Conservation (phyloP, 2,888 invertebrate genomes). For the Acanthosepion esculentum region DNA sequence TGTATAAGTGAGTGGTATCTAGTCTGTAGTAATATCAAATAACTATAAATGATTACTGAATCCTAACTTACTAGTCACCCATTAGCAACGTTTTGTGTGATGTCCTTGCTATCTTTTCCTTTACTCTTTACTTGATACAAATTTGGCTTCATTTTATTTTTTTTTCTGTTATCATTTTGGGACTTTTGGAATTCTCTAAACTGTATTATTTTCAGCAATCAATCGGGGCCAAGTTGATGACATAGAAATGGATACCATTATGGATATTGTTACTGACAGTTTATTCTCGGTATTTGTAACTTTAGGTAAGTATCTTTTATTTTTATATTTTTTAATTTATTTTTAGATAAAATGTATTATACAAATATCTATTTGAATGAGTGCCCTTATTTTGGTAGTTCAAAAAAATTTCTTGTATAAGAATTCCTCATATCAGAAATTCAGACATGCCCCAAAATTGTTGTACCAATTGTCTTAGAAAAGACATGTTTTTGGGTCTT, state of each 20-base stretch:
- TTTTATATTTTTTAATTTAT: not conserved
- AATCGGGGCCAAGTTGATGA: constrained; percentile 95
- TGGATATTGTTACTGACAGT: constrained; percentile 95
- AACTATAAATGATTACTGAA: no score
- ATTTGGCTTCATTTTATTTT: not conserved
- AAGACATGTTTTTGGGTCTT: no score
- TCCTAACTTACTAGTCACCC: no score
- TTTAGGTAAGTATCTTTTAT: constrained; percentile 80
- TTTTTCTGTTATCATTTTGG: not conserved
- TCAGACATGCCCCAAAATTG: no score
- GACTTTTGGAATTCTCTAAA: not conserved
- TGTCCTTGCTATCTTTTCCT: not conserved
- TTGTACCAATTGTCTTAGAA: no score
- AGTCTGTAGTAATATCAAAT: no score
- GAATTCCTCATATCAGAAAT: no score
- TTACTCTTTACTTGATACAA: not conserved
- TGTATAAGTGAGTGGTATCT: no score
- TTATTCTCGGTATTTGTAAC: constrained; percentile 98
- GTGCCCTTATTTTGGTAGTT: not conserved
- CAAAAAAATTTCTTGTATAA: not conserved
- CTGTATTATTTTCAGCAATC: constrained; percentile 79
- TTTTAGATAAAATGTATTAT: not conserved
- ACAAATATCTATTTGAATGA: not conserved
- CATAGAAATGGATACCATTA: constrained; percentile 93
- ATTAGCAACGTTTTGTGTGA: not conserved